Base-by-base conservation (phyloP, 2,797 vertebrate species). In the Falco cherrug region DNA sequence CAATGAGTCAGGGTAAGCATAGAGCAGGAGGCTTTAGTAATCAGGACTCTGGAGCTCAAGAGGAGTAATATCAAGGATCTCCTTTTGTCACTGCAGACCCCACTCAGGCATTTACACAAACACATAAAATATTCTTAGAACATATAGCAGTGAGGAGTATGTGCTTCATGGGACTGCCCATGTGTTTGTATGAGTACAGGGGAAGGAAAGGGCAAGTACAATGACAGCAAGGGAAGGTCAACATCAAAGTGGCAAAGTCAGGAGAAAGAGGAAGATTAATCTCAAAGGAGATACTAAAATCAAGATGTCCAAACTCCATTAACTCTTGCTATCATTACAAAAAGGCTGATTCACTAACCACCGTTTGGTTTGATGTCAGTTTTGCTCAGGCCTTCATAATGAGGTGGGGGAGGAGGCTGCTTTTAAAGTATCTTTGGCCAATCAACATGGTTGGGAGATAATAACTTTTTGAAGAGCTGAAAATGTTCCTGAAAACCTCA, bases 381-480 rank as follows among this genome's bases (percentile, higher is more conserved):
- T 95, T 95, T 95, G 11, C 53, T 71, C 3, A 1, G 59, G 35
- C 35, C 64, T 95, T 92, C 19, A 45, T 94, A 91, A 95, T 94
- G 92, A 95, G 54, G 13, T 67, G 28, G 43, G 67, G 43, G 57
- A 86, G 35, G 78, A 80, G 12, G 19, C 78, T 87, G 93, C 89
- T 60, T 96, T 95, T 96, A 92, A 96, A 94, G 85, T 93, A 73
- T 94, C 76, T 76, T 90, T 61, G 89, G 20, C 65, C 76, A 93
- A 79, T 96, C 89, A 90, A 48, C 28, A 31, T 83, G 6, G 87
- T 87, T 89, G 67, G 41, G 51, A 95, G 95, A 90, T 93, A 96
- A 96, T 95, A 92, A 88, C 63, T 95, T 96, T 91, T 51, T 79
- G 89, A 95, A 94, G 63, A 97, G 54, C 63, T 77, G 86, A 93